Evolutionary conservation across 1,140 invertebrate species (phyloP), one percentile per base, ranked within the genome.

Genomic region (Octopus sinensis): DNA sequence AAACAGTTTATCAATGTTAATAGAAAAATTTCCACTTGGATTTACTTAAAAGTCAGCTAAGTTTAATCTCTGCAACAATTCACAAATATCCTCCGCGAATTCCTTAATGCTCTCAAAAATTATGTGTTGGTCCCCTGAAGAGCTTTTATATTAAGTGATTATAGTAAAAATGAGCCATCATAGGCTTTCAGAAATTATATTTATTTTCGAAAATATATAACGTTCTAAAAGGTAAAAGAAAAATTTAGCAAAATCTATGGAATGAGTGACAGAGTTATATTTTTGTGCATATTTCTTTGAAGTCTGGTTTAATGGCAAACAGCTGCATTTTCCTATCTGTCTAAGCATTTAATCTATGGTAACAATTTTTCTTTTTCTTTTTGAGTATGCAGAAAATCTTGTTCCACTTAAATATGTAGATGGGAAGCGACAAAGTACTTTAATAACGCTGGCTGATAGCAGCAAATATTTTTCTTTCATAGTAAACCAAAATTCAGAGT

Each of bases 271-370:
- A 68, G 12, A 13, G 3, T 68, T 68, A 13, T n/a, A 68, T 68
- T 68, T 68, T 68, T 68, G 12, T n/a, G n/a, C 62, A 68, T 13
- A 68, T 68, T n/a, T 68, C 62, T 68, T 68, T 68, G 62, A 68
- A 68, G 62, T 68, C 62, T 68, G 62, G 62, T 68, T 68, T 68
- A 68, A 68, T 68, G 3, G 62, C n/a, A 68, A n/a, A 68, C 62
- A 68, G 62, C 62, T 68, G 62, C 1, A 68, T 68, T 68, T n/a
- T 68, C 62, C 12, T 68, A 68, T 68, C 30, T n/a, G 62, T n/a
- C 62, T 68, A 12, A 68, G 62, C 62, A 68, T 68, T 3, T n/a
- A 68, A n/a, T 68, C 62, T 68, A 68, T 68, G 12, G 3, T 68
- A n/a, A 68, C n/a, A 3, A 68, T 43, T 43, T 68, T 68, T 13